phyloP scores from a whole-genome alignment of 2,888 invertebrate species.

The Steinernema scapterisci region DNA sequence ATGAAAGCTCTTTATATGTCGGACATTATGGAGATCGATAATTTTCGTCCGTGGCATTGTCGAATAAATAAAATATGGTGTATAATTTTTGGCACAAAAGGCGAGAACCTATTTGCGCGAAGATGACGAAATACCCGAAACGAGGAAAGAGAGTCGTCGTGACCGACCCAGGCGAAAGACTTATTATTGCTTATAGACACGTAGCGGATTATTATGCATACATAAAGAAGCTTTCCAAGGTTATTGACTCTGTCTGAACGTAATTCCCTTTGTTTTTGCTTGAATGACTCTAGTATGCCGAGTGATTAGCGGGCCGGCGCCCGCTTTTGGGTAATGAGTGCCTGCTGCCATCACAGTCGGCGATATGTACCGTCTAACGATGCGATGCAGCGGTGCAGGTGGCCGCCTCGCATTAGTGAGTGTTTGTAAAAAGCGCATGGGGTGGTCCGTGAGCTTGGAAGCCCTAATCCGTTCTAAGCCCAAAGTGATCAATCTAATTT shows the following conservation, averaged over 20 bases:
- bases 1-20: conserved; percentile 30
- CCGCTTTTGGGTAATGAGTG: not conserved
- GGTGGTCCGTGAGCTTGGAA: not conserved
- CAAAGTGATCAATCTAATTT: conserved; percentile 5
- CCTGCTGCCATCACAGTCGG: not conserved
- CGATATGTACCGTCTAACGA: no score
- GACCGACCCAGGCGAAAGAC: not conserved
- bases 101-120: not conserved
- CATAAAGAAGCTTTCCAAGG: not conserved
- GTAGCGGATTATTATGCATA: conserved; percentile 17
- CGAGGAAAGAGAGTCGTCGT: not conserved
- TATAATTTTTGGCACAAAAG: not conserved
- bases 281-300: not conserved
- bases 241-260: conserved; percentile 14
- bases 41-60: conserved; percentile 23
- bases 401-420: not conserved
- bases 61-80: not conserved
- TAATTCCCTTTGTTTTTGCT: conserved; percentile 13
- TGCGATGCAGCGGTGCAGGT: no score
- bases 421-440: not conserved
- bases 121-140: conserved; percentile 7
- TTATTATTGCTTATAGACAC: conserved; percentile 26
- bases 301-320: not conserved
- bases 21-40: conserved; percentile 31
- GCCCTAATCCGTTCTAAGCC: not conserved